Evolutionary conservation across 2,797 vertebrate genomes (phyloP).

Genomic region (Pachyuromys duprasi): DNA sequence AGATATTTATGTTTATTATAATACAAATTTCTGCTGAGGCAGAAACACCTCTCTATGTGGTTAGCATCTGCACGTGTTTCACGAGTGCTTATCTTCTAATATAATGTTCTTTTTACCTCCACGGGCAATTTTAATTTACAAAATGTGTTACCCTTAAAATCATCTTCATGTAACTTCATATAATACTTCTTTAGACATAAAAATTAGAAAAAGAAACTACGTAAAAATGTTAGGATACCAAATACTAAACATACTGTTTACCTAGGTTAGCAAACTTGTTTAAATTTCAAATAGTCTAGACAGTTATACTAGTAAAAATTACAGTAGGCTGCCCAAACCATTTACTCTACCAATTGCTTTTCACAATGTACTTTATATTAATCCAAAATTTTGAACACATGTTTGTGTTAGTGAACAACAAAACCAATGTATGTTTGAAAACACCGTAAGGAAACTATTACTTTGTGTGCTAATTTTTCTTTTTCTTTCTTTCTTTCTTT

Average conservation of each 20-base stretch:
- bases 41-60: background rate
- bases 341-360: background rate
- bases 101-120: background rate
- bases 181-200: slow-evolving; percentile 28
- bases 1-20: background rate
- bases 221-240: slow-evolving; percentile 16
- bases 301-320: background rate
- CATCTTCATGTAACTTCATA: background rate
- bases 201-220: slow-evolving; percentile 21
- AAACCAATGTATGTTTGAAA: background rate
- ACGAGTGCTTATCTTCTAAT: background rate
- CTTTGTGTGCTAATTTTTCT: background rate
- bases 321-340: background rate
- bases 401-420: background rate
- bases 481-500: no score
- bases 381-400: background rate
- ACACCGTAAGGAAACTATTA: background rate
- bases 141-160: background rate
- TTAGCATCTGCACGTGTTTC: background rate
- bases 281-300: background rate
- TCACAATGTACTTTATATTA: background rate
- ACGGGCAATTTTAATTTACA: background rate
- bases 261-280: background rate
- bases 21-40: background rate
- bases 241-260: background rate